Evolutionary conservation across 2,113 vertebrate genomes (phyloP).

Genomic region (Rhizomys pruinosus): DNA sequence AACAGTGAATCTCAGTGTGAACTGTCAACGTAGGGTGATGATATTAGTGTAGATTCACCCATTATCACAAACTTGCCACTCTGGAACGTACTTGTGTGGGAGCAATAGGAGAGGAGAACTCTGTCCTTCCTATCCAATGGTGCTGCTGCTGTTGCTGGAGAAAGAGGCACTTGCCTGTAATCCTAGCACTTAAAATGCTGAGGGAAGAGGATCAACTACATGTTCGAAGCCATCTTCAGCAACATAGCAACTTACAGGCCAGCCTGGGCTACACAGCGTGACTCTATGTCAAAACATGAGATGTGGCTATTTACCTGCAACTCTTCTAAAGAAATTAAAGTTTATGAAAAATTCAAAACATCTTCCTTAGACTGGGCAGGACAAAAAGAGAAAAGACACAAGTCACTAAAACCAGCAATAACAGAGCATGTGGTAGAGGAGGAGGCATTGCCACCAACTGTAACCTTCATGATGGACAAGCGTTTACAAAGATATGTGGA

Average conservation of each 20-base stretch:
- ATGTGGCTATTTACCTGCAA: neutral
- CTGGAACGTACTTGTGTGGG: neutral
- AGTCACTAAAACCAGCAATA: neutral
- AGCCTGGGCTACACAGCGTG: neutral
- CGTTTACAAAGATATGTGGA: neutral
- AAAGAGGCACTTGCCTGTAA: neutral
- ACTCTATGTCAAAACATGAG: neutral
- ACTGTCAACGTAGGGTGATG: neutral
- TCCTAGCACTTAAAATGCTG: neutral
- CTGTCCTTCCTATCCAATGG: neutral
- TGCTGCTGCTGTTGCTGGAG: neutral
- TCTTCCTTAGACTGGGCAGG: neutral
- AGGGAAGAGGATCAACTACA: neutral
- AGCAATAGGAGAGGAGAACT: neutral
- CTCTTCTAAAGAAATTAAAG: neutral
- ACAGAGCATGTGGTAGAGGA: neutral
- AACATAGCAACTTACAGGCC: neutral
- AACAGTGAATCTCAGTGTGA: neutral
- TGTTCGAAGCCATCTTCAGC: neutral
- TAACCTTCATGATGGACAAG: neutral
- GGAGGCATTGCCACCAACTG: neutral
- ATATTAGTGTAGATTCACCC: neutral
- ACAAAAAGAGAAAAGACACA: slow-evolving; percentile 12
- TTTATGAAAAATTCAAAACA: neutral
- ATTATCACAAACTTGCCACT: neutral